A percentile compares a stretch with the other conserved stretches of the same genome.
These are phyloP conservation scores for Lagopus leucura DNA, from an alignment of 2,113 vertebrate genomes.

Conservation along the genomic window DNA sequence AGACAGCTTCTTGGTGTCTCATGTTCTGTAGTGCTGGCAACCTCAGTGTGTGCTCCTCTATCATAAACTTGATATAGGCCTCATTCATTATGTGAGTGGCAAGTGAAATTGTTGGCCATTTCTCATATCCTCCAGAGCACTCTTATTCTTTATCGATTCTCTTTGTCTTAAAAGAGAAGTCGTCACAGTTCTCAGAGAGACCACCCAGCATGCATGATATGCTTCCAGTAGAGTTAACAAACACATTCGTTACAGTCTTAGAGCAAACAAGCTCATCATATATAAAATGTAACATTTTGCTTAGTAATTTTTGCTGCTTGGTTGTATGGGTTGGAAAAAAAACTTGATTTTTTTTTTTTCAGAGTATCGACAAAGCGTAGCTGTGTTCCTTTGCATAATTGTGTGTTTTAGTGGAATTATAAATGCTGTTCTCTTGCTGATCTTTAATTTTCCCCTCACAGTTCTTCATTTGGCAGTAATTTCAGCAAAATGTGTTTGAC, in stretches of 20 bases:
- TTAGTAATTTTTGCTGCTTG: not conserved
- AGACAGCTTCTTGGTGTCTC: conserved; percentile 42
- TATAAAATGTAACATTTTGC: not conserved
- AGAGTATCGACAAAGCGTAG: not conserved
- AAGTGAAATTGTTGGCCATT: conserved; percentile 54
- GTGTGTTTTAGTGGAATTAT: not conserved
- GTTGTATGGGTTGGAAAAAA: not conserved
- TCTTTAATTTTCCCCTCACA: not conserved
- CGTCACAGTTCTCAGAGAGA: not conserved
- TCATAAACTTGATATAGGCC: conserved; percentile 17
- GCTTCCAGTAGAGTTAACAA: not conserved
- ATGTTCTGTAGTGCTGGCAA: conserved; percentile 37
- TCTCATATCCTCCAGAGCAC: conserved; percentile 24
- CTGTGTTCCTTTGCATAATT: not conserved
- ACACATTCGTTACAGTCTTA: not conserved
- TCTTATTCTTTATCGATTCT: conserved; percentile 2
- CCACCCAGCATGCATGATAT: not conserved
- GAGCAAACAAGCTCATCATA: not conserved
- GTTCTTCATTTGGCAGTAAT: not conserved
- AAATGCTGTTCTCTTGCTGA: not conserved
- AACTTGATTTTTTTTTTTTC: not conserved
- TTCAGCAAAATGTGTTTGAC: not conserved
- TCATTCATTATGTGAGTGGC: conserved; percentile 54
- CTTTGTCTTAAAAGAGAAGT: not conserved
- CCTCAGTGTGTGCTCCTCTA: not conserved